A percentile compares a stretch with the other conserved stretches of the same genome.
Conservation (phyloP, 2,797 vertebrate genomes). For the Sebastiscus albofasciatus region DNA sequence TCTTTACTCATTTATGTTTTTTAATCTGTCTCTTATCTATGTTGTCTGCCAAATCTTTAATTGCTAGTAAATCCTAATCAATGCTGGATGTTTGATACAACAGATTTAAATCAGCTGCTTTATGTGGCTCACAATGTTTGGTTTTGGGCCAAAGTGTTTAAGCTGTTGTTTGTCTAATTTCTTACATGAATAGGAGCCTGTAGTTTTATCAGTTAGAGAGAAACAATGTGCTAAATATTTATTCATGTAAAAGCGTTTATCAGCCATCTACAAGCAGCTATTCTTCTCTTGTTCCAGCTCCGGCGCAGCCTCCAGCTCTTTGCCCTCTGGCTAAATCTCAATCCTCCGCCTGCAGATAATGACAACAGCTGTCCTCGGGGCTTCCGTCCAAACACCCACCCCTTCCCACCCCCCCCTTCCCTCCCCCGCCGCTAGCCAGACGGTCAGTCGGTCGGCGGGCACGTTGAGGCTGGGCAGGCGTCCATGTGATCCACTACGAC, state of each 20-base stretch:
- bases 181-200: not conserved
- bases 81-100: not conserved
- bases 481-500: conserved; percentile 62
- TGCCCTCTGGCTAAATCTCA: conserved; percentile 53
- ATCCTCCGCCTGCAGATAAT: conserved; percentile 55
- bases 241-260: not conserved
- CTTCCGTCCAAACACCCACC: conserved; percentile 28
- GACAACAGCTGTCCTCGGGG: conserved; percentile 74
- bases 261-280: not conserved
- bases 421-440: conserved; percentile 49
- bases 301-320: conserved; percentile 19
- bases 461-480: conserved; percentile 60
- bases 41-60: not conserved
- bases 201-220: not conserved
- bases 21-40: not conserved
- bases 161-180: not conserved
- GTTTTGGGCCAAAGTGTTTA: not conserved
- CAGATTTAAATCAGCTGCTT: not conserved
- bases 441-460: conserved; percentile 61
- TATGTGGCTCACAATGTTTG: not conserved
- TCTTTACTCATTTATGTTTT: not conserved
- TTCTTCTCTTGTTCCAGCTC: conserved; percentile 11
- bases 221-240: not conserved
- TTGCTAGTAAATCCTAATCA: not conserved
- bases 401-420: not conserved